These are phyloP conservation scores for Physeter macrocephalus DNA, from an alignment of 2,113 vertebrate species.

Conservation along the genomic window DNA sequence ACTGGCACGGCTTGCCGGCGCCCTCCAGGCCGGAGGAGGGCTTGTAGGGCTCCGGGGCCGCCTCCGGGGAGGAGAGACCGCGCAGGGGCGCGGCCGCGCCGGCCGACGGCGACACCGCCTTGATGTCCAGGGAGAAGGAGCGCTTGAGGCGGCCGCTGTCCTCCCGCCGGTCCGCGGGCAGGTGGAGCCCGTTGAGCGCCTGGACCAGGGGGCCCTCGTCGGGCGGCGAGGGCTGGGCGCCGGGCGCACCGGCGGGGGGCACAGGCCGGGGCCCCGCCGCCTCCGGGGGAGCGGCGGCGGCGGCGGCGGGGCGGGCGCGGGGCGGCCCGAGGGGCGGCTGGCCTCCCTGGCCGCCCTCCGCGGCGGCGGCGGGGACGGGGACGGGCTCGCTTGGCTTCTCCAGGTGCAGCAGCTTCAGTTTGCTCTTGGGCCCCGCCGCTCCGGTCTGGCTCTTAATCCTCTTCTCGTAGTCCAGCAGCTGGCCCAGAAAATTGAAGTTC, in stretches of 20 bases:
- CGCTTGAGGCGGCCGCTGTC: slow-evolving; percentile 90
- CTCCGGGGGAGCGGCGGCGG: slow-evolving; percentile 72
- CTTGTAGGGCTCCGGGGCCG: slow-evolving; percentile 85
- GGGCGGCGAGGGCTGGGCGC: not conserved
- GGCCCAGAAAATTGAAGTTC: slow-evolving; percentile 88
- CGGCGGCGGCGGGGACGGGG: not conserved
- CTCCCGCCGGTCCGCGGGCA: slow-evolving; percentile 83
- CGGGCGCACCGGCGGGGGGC: slow-evolving; percentile 55
- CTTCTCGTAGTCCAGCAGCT: slow-evolving; percentile 94
- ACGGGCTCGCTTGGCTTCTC: slow-evolving; percentile 72
- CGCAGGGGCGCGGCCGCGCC: slow-evolving; percentile 69
- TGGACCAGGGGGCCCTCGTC: slow-evolving; percentile 83
- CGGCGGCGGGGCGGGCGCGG: slow-evolving; percentile 56
- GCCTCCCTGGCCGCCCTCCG: slow-evolving; percentile 44
- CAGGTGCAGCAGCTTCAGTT: slow-evolving; percentile 79
- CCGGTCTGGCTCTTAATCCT: slow-evolving; percentile 86
- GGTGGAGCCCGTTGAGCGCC: slow-evolving; percentile 85
- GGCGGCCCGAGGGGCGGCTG: slow-evolving; percentile 49
- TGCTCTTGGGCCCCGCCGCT: slow-evolving; percentile 71
- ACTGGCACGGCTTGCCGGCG: slow-evolving; percentile 87
- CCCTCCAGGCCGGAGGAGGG: slow-evolving; percentile 81
- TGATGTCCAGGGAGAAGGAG: slow-evolving; percentile 95
- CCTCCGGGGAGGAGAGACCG: slow-evolving; percentile 76
- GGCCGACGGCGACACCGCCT: slow-evolving; percentile 80
- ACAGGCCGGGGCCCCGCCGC: slow-evolving; percentile 29